Base-by-base conservation (phyloP, 2,888 invertebrate genomes). In the Caenorhabditis macrosperma region DNA sequence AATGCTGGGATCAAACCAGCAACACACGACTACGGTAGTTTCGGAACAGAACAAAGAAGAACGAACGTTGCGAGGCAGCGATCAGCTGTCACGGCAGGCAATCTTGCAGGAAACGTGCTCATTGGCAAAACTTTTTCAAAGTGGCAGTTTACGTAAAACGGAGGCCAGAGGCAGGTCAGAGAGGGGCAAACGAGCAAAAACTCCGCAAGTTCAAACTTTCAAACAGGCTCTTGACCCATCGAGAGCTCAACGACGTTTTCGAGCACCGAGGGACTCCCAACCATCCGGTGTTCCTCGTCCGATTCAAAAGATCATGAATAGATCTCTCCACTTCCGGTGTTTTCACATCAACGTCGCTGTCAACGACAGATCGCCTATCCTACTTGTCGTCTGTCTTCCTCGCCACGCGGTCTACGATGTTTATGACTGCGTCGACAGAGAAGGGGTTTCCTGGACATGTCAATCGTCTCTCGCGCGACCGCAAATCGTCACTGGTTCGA, bases 361-460 rank as follows among this genome's bases (percentile, higher is more conserved):
- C 74, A 59, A 41, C 33, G 74, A 74, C 74, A 64, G 35, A 72
- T 38, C 48, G n/a, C 2, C 69, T 64, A 59, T 22, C 50, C 64
- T 64, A 64, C 57, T 72, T 35, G 63, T 61, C 61, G 30, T 71
- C 60, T n/a, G 15, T 41, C 20, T 59, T 55, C 57, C 48, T 69
- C 67, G 30, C 63, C 72, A 64, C 72, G 48, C 74, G 74, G 74
- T 74, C 74, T 74, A 59, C 74, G 74, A 74, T 74, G 64, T 74
- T 64, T 64, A 50, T 64, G 48, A 72, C 64, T 57, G 46, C 35
- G 26, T 69, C 46, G 59, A 69, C 57, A 17, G 12, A 30, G 57
- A 72, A 72, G 74, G 74, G 74, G 74, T 74, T 74, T 74, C 74
- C 74, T 74, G 74, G 59, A 74, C 74, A 52, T 33, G 59, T 72